Evolutionary conservation across 2,888 invertebrate species (phyloP).

Genomic region (Acronicta leporina): DNA sequence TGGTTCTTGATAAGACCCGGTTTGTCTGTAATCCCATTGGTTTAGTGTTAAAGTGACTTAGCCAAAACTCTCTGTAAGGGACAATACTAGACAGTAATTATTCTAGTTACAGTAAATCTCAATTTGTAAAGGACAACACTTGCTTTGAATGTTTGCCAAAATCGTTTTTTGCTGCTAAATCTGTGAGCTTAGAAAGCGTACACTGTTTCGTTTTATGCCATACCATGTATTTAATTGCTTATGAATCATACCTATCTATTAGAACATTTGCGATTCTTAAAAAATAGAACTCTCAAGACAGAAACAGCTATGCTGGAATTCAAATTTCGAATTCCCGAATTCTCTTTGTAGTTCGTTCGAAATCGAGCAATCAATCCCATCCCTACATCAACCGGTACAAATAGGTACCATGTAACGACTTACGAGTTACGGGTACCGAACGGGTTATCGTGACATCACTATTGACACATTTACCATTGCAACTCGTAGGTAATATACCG

Average conservation of each 20-base stretch:
- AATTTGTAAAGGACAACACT: not conserved
- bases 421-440: slow-evolving; percentile 19
- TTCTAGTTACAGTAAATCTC: not conserved
- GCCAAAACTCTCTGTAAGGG: not conserved
- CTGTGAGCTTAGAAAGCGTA: not conserved
- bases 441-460: slow-evolving; percentile 51
- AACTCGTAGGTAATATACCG: slow-evolving; percentile 48
- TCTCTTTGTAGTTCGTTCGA: slow-evolving; percentile 1
- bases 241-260: not conserved
- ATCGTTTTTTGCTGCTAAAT: not conserved
- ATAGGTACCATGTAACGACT: slow-evolving; percentile 45
- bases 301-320: not conserved
- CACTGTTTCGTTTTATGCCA: not conserved
- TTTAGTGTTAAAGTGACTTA: too few relatives aligned
- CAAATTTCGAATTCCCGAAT: not conserved
- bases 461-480: slow-evolving; percentile 49
- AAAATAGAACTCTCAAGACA: not conserved
- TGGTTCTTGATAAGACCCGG: slow-evolving; percentile 4
- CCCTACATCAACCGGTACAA: slow-evolving; percentile 56
- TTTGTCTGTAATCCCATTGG: not conserved
- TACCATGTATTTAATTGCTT: not conserved
- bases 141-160: not conserved
- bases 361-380: slow-evolving; percentile 23
- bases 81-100: not conserved
- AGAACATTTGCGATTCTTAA: not conserved